Percentiles rank a stretch among this genome's conserved stretches.
These are phyloP conservation scores for Spilarctia lutea DNA, from an alignment of 2,888 invertebrate genomes.

Conservation along the genomic window DNA sequence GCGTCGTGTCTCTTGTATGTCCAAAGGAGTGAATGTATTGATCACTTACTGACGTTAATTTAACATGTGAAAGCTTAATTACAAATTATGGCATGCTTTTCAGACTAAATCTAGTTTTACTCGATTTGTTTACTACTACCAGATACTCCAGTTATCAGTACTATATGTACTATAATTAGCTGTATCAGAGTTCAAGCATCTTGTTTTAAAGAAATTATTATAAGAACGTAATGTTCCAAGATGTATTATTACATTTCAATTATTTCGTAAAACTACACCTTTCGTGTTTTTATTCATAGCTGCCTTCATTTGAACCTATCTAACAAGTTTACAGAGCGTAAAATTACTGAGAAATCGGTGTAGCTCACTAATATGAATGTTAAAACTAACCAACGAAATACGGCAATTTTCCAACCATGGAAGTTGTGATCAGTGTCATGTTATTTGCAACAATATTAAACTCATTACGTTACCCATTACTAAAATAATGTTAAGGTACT, in stretches of 20 bases:
- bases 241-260: slow-evolving; percentile 51
- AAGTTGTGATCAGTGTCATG: neutral
- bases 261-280: slow-evolving; percentile 43
- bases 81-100: slow-evolving; percentile 47
- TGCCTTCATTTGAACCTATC: slow-evolving; percentile 32
- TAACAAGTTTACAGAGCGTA: slow-evolving; percentile 51
- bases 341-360: slow-evolving; percentile 46
- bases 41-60: slow-evolving; percentile 60
- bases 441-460: neutral
- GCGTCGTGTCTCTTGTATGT: slow-evolving; percentile 25
- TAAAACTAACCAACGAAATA: slow-evolving; percentile 27
- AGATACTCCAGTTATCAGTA: slow-evolving; percentile 28
- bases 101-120: slow-evolving; percentile 38
- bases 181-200: slow-evolving; percentile 41
- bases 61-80: slow-evolving; percentile 55
- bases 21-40: slow-evolving; percentile 58
- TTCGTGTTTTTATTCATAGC: slow-evolving; percentile 40
- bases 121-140: slow-evolving; percentile 44
- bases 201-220: slow-evolving; percentile 40
- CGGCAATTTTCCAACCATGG: slow-evolving; percentile 12
- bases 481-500: neutral
- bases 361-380: slow-evolving; percentile 36
- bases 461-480: neutral
- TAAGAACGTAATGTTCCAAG: slow-evolving; percentile 31
- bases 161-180: slow-evolving; percentile 46